These are phyloP conservation scores for Crypturellus undulatus DNA, from an alignment of 2,113 vertebrate species.

Conservation along the genomic window DNA sequence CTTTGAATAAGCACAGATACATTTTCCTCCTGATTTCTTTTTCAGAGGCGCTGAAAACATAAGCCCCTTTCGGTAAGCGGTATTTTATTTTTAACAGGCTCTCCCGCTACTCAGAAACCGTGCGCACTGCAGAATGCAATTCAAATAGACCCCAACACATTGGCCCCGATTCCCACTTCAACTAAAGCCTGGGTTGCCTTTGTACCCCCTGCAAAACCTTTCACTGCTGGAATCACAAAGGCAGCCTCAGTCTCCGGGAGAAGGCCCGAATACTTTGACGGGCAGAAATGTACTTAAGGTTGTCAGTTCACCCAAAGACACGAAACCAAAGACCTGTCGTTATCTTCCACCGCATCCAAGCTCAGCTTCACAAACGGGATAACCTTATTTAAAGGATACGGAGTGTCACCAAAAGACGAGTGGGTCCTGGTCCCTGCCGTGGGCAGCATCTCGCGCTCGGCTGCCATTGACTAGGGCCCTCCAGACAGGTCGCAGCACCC, in stretches of 20 bases:
- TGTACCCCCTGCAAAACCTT: neutral
- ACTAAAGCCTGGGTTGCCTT: neutral
- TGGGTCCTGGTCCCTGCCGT: neutral
- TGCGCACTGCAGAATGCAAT: neutral
- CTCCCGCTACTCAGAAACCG: neutral
- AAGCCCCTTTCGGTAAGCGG: neutral
- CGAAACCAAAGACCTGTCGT: rapidly evolving
- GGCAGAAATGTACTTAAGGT: neutral
- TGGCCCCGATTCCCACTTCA: neutral
- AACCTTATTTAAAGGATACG: neutral
- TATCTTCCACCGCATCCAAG: neutral
- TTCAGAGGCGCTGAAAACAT: conserved; percentile 30
- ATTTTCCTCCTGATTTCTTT: conserved; percentile 15
- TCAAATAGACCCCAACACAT: neutral
- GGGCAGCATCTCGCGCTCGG: neutral
- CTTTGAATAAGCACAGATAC: conserved; percentile 55
- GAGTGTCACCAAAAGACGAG: neutral
- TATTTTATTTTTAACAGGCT: conserved; percentile 46
- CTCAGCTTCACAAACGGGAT: neutral
- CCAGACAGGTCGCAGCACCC: neutral
- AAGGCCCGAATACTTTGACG: neutral
- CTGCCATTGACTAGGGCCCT: neutral
- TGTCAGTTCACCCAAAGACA: neutral
- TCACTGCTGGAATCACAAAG: neutral
- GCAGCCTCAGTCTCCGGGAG: neutral